Conservation (phyloP, 2,113 vertebrate genomes). For the Poeciliopsis occidentalis region DNA sequence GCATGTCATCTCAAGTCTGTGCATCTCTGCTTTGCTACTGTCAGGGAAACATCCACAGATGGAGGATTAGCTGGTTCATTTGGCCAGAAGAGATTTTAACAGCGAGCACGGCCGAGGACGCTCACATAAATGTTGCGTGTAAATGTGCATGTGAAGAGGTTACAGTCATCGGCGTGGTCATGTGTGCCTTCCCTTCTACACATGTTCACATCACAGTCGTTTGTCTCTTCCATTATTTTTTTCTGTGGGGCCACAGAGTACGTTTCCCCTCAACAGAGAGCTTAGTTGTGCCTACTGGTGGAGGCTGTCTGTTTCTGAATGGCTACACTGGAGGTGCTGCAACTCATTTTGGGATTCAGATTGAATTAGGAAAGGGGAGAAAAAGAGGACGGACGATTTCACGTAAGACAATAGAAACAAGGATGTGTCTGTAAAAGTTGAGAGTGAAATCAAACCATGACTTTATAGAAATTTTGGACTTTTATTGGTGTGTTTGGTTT, state of each 20-base stretch:
- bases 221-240: not conserved
- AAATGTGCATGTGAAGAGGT: conserved; percentile 3
- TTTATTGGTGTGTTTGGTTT: not conserved
- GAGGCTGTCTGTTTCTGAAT: conserved; percentile 48
- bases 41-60: conserved; percentile 64
- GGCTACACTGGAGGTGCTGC: conserved; percentile 46
- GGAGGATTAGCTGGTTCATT: conserved; percentile 68
- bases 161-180: not conserved
- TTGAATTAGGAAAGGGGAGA: conserved; percentile 34
- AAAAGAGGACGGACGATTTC: not conserved
- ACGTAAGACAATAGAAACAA: not conserved
- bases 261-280: conserved; percentile 37
- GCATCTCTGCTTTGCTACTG: conserved; percentile 67
- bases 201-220: not conserved
- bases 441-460: not conserved
- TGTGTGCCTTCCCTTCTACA: conserved; percentile 7
- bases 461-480: not conserved
- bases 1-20: conserved; percentile 59
- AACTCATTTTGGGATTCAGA: conserved; percentile 51
- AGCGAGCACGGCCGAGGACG: conserved; percentile 31
- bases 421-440: not conserved
- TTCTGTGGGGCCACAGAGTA: conserved; percentile 23
- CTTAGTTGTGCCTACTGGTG: conserved; percentile 46
- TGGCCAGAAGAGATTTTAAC: conserved; percentile 56
- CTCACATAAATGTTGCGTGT: conserved; percentile 11